Percentiles rank a stretch among this genome's conserved stretches.
phyloP scores from a whole-genome alignment of 1,140 invertebrate species.

The Idris sp. region DNA sequence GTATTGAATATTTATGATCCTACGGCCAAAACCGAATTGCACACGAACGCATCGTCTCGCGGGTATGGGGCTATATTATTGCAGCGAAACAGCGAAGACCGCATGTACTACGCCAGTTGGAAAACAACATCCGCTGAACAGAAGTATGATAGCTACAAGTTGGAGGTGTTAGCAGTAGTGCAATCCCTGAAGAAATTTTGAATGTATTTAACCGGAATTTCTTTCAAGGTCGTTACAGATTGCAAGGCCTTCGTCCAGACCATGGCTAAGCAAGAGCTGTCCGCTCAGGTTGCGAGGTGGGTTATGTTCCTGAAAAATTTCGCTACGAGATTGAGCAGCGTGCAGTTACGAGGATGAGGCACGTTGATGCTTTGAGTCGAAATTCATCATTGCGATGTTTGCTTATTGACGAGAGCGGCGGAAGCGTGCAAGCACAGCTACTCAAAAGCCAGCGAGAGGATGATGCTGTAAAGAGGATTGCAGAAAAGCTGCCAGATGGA shows the following conservation, averaged over 20 bases:
- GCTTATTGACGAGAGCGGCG: background rate
- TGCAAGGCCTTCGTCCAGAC: constrained; percentile 2
- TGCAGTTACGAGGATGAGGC: background rate
- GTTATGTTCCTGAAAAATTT: constrained; percentile 1
- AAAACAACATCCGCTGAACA: constrained; percentile 6
- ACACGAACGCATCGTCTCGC: constrained; percentile 13
- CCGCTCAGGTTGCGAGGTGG: background rate
- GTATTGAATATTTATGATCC: constrained; percentile 11
- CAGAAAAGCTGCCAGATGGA: constrained; percentile 1
- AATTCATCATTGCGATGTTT: background rate
- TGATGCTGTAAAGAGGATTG: background rate
- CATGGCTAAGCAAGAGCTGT: background rate
- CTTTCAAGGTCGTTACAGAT: constrained; percentile 1
- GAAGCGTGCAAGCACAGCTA: background rate
- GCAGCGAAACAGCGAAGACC: constrained; percentile 9
- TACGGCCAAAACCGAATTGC: constrained; percentile 20
- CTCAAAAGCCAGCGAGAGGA: background rate
- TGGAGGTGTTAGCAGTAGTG: constrained; percentile 1
- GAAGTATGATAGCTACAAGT: constrained; percentile 11
- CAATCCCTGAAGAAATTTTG: constrained; percentile 3
- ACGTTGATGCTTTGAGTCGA: constrained; percentile 9
- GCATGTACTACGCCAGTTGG: constrained; percentile 3
- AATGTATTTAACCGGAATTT: background rate
- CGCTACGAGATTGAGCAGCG: constrained; percentile 3
- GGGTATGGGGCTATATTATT: constrained; percentile 13